A percentile compares a stretch with the other conserved stretches of the same genome.
phyloP scores from a whole-genome alignment of 1,140 invertebrate genomes.

The Hesperophylax magnus region DNA sequence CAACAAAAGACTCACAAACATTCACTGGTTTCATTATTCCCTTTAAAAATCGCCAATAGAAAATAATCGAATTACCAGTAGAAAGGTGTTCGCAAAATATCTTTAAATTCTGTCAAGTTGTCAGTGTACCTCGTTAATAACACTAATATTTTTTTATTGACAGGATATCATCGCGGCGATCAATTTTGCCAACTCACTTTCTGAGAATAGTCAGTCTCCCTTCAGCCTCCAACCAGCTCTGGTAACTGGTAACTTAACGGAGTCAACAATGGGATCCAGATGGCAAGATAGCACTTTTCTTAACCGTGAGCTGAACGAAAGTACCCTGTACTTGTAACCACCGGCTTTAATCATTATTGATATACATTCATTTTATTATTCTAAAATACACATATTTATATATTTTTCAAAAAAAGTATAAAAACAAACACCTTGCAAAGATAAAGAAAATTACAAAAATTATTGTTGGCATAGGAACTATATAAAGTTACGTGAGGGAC shows the following conservation, averaged over 20 bases:
- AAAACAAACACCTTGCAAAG: too few relatives aligned
- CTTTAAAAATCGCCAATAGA: background rate
- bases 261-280: conserved; percentile 16
- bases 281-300: conserved; percentile 31
- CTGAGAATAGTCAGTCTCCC: background rate
- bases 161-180: conserved; percentile 16
- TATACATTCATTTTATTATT: too few relatives aligned
- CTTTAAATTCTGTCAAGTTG: background rate
- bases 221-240: background rate
- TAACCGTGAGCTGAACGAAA: conserved; percentile 24
- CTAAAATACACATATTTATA: too few relatives aligned
- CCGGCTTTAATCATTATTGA: too few relatives aligned
- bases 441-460: too few relatives aligned
- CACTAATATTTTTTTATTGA: conserved; percentile 11
- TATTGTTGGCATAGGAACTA: too few relatives aligned
- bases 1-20: background rate
- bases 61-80: background rate
- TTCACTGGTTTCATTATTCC: background rate
- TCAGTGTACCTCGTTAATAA: conserved; percentile 9
- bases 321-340: background rate
- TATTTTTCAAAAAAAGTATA: too few relatives aligned
- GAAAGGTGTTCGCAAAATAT: conserved; percentile 4
- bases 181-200: conserved; percentile 27
- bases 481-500: too few relatives aligned
- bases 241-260: conserved; percentile 9